Percentiles rank a stretch among this genome's conserved stretches.
Evolutionary conservation across 2,113 vertebrate genomes (phyloP).

Genomic region (Actenoides lindsayi): DNA sequence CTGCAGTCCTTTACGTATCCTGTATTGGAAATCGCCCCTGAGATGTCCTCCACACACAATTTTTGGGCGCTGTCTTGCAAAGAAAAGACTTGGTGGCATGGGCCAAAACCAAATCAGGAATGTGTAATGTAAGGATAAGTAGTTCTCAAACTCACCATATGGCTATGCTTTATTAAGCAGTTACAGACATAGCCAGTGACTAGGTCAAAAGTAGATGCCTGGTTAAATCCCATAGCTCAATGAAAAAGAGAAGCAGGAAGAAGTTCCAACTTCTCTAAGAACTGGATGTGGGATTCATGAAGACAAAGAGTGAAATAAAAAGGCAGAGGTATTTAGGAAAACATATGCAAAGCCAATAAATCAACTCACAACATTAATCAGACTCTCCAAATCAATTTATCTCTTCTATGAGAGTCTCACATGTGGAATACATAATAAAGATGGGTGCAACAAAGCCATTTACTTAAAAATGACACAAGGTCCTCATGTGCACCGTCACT

Average conservation of each 20-base stretch:
- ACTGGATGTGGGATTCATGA: not conserved
- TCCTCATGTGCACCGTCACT: not conserved
- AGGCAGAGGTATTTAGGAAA: not conserved
- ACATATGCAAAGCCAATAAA: not conserved
- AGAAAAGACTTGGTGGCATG: not conserved
- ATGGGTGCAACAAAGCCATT: not conserved
- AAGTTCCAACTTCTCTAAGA: not conserved
- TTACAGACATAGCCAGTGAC: not conserved
- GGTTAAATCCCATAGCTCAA: not conserved
- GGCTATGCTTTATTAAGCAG: not conserved
- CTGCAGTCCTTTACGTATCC: not conserved
- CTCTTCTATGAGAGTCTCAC: not conserved
- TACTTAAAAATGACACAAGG: not conserved
- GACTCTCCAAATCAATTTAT: constrained; percentile 2
- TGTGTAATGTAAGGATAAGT: not conserved
- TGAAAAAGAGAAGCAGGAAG: not conserved
- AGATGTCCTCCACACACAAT: not conserved
- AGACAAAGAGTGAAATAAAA: not conserved
- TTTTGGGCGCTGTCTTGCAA: not conserved
- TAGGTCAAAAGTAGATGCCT: not conserved
- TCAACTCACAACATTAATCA: constrained; percentile 4
- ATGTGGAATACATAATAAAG: not conserved
- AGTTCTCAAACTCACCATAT: not conserved
- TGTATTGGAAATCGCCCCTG: not conserved
- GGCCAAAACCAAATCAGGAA: not conserved